Conservation (phyloP, 2,797 vertebrate genomes). For the Anas flavirostris region DNA sequence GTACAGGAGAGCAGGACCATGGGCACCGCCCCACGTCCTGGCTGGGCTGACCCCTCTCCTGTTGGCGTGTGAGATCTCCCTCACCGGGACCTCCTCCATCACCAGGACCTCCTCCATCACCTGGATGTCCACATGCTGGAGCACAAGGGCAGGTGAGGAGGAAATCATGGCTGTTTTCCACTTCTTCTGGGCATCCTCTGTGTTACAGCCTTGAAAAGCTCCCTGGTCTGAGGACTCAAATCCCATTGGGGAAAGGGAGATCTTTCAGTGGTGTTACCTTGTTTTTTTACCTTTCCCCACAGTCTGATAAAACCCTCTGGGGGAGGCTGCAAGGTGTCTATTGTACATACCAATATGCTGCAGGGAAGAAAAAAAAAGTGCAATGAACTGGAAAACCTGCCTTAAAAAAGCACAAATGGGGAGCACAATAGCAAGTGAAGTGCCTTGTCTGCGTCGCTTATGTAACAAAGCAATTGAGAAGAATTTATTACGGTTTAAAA, state of each 20-base stretch:
- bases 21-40: neutral
- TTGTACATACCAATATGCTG: fast-evolving
- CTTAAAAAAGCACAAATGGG: constrained; percentile 21
- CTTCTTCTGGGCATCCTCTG: neutral
- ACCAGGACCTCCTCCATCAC: neutral
- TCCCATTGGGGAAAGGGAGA: neutral
- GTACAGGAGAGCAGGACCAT: fast-evolving
- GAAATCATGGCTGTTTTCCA: neutral
- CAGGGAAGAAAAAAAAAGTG: neutral
- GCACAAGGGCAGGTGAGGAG: neutral
- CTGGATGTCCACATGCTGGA: neutral
- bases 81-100: neutral
- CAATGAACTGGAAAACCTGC: neutral
- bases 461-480: neutral
- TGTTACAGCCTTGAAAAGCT: neutral
- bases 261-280: neutral
- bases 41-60: neutral
- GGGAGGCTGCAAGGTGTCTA: neutral
- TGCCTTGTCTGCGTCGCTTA: neutral
- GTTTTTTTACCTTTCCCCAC: neutral
- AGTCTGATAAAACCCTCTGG: neutral
- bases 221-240: neutral
- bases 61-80: neutral
- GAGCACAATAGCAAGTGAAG: neutral
- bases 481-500: neutral